Conservation (phyloP, 2,888 invertebrate species). For the Lottia gigantea region DNA sequence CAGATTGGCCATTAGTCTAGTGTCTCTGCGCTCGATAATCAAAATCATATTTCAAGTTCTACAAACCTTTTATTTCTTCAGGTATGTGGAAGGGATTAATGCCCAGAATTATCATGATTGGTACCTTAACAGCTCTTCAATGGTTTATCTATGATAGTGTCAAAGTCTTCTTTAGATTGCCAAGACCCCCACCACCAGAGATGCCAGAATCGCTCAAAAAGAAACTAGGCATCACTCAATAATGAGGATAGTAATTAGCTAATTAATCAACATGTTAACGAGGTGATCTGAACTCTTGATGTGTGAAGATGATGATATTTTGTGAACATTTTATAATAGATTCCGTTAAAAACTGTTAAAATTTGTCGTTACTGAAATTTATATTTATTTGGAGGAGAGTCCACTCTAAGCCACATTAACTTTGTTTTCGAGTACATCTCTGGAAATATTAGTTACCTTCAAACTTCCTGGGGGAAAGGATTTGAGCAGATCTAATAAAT, state of each 20-base stretch:
- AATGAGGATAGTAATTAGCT: conserved; percentile 1
- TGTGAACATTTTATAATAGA: background rate
- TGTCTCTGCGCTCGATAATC: too few species aligned
- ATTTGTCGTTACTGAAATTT: too few species aligned
- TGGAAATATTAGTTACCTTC: too few species aligned
- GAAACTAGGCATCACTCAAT: conserved; percentile 44
- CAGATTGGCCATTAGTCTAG: too few species aligned
- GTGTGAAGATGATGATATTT: background rate
- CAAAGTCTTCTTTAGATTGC: conserved; percentile 82
- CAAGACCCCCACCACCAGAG: conserved; percentile 94
- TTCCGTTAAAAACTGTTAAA: too few species aligned
- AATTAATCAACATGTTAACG: background rate
- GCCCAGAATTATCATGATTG: conserved; percentile 92
- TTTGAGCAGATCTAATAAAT: too few species aligned
- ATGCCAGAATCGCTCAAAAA: conserved; percentile 81
- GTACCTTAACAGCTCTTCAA: conserved; percentile 90
- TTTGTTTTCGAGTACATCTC: too few species aligned
- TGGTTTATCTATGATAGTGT: conserved; percentile 95
- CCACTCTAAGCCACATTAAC: too few species aligned
- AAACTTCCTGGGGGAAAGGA: too few species aligned
- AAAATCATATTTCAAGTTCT: too few species aligned
- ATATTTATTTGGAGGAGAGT: too few species aligned
- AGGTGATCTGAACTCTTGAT: background rate
- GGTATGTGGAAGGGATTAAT: conserved; percentile 87
- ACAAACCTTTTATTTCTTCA: conserved; percentile 39